phyloP scores from a whole-genome alignment of 2,113 vertebrate genomes.

The Nematolebias whitei region DNA sequence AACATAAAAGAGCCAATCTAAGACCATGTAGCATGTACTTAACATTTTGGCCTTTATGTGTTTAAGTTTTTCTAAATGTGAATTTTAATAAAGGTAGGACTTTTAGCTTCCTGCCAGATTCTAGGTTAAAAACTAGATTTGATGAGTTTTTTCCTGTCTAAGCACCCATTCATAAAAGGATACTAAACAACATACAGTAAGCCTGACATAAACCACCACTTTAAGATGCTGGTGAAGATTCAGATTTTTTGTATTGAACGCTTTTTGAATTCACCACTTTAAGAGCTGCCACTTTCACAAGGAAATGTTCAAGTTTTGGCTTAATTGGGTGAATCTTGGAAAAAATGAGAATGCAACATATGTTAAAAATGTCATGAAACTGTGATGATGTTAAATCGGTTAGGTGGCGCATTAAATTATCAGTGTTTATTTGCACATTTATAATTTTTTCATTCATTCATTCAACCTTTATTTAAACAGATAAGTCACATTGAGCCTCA shows the following conservation, averaged over 20 bases:
- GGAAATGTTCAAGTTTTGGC: conserved; percentile 47
- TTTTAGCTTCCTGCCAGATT: conserved; percentile 70
- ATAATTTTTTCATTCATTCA: too few relatives aligned
- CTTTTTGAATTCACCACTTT: conserved; percentile 37
- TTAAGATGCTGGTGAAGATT: too few relatives aligned
- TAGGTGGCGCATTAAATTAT: neutral
- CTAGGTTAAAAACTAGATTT: conserved; percentile 69
- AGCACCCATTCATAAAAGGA: conserved; percentile 64
- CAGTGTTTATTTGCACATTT: neutral
- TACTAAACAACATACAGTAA: conserved; percentile 54
- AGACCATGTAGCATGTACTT: conserved; percentile 3
- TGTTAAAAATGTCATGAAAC: conserved; percentile 15
- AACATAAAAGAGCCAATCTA: neutral
- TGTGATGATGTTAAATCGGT: neutral
- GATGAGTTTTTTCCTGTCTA: conserved; percentile 75
- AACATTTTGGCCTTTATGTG: neutral
- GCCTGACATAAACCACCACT: conserved; percentile 56
- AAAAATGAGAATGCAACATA: conserved; percentile 36
- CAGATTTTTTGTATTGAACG: too few relatives aligned
- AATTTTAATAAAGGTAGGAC: too few relatives aligned
- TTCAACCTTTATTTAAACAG: too few relatives aligned
- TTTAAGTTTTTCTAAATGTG: neutral
- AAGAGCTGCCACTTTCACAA: conserved; percentile 45
- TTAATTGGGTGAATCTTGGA: conserved; percentile 59
- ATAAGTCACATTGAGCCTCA: too few relatives aligned